phyloP scores from a whole-genome alignment of 2,113 vertebrate species.

The Scolopax mira region DNA sequence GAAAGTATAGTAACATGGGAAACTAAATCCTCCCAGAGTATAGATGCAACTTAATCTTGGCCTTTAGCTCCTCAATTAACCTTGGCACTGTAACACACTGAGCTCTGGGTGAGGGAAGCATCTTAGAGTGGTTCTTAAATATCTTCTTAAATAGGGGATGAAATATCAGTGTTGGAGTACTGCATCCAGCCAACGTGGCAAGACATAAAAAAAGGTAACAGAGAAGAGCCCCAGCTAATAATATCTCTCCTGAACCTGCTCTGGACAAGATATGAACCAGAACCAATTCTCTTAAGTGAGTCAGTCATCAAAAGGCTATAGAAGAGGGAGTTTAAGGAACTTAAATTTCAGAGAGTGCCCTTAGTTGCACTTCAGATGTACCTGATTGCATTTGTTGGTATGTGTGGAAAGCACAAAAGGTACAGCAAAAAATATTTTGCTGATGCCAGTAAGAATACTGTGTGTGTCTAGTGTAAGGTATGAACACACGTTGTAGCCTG shows the following conservation, averaged over 20 bases:
- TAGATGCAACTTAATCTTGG: slow-evolving; percentile 25
- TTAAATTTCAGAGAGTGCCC: not conserved
- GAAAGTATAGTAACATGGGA: not conserved
- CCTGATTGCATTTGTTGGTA: not conserved
- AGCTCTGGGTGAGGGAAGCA: not conserved
- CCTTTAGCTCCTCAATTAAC: slow-evolving; percentile 2
- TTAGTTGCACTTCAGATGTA: not conserved
- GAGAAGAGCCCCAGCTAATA: not conserved
- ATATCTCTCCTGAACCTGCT: not conserved
- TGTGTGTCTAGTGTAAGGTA: not conserved
- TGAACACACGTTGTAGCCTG: not conserved
- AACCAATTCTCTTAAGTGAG: not conserved
- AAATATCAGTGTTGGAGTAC: not conserved
- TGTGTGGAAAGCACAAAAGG: not conserved
- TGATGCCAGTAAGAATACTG: not conserved
- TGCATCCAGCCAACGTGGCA: not conserved
- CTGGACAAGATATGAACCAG: not conserved
- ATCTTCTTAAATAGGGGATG: not conserved
- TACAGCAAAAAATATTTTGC: not conserved
- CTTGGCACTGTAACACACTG: not conserved
- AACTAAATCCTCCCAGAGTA: slow-evolving; percentile 45
- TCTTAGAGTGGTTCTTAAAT: not conserved
- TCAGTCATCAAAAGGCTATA: not conserved
- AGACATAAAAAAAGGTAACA: not conserved
- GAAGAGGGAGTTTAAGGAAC: not conserved